Evolutionary conservation across 2,113 vertebrate species (phyloP), one percentile per base, ranked within the genome.

Genomic region (Megaleporinus macrocephalus): DNA sequence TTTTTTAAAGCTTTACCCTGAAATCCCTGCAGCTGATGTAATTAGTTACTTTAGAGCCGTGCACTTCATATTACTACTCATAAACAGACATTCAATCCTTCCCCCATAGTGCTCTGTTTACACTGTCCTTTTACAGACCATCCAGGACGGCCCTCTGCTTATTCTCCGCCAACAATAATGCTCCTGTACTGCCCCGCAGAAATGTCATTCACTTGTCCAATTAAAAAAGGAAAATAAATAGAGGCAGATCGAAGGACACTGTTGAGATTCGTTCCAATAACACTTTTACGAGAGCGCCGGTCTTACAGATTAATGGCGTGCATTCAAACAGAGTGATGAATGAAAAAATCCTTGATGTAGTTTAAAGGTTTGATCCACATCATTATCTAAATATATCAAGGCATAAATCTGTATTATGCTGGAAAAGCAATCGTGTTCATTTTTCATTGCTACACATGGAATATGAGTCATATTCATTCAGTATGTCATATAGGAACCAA

Each of bases 21-120:
- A 90, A 92, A 88, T 88, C 85, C 86, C 87, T 86, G 73, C 66
- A 88, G 90, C 88, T 92, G 92, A 93, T 91, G 90, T 92, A 93
- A 92, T 92, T 90, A 92, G 91, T 90, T 86, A 91, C 92, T 91
- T 90, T 88, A 90, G 78, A 89, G 88, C 83, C 79, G 83, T 89
- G 89, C 90, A 90, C 91, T 92, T 91, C 85, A 83, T 90, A 91
- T 91, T 92, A 90, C 88, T 89, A 88, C 90, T 91, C 90, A 90
- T 95, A 96, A 96, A 95, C 94, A 95, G 95, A 95, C 92, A 94
- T 92, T 93, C 92, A 93, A 94, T 96, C 93, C 91, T 86, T 93
- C 91, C 91, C 95, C 95, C 92, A 90, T 90, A 93, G 88, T 91
- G 86, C 63, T 53, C 84, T 92, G 91, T 92, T 94, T 93, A 92